Conservation (phyloP, 2,113 vertebrate species). For the Tursiops truncatus region DNA sequence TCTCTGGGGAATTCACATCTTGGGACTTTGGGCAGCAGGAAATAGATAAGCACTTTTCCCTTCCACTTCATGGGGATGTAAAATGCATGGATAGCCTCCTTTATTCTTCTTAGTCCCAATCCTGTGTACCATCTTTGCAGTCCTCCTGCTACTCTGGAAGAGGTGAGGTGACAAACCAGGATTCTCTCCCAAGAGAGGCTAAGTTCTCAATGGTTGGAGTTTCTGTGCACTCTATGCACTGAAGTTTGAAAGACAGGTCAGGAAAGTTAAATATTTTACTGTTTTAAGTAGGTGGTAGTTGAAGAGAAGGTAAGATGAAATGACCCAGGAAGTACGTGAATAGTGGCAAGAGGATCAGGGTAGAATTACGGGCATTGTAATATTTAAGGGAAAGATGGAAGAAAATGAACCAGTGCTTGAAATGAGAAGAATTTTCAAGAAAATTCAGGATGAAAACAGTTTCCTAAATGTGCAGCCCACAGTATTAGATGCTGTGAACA, state of each 20-base stretch:
- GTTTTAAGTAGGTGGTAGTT: not conserved
- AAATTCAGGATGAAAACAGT: not conserved
- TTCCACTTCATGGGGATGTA: rapidly evolving
- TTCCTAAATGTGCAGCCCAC: not conserved
- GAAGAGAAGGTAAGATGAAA: not conserved
- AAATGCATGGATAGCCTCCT: rapidly evolving
- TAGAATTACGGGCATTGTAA: not conserved
- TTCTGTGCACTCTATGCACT: not conserved
- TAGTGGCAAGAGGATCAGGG: not conserved
- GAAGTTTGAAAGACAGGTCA: not conserved
- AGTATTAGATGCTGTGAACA: not conserved
- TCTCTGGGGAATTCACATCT: not conserved
- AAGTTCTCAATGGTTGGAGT: not conserved
- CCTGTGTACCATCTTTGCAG: rapidly evolving
- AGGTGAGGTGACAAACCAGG: not conserved
- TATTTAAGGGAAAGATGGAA: not conserved
- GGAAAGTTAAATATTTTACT: not conserved
- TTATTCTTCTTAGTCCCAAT: not conserved
- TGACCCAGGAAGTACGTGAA: not conserved
- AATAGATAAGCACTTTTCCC: not conserved
- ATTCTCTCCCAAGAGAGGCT: not conserved
- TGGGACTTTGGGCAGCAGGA: not conserved
- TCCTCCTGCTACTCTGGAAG: not conserved
- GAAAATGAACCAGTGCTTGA: not conserved
- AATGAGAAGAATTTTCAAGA: not conserved